Evolutionary conservation across 2,888 invertebrate genomes (phyloP).

Genomic region (Mechanitis messenoides): DNA sequence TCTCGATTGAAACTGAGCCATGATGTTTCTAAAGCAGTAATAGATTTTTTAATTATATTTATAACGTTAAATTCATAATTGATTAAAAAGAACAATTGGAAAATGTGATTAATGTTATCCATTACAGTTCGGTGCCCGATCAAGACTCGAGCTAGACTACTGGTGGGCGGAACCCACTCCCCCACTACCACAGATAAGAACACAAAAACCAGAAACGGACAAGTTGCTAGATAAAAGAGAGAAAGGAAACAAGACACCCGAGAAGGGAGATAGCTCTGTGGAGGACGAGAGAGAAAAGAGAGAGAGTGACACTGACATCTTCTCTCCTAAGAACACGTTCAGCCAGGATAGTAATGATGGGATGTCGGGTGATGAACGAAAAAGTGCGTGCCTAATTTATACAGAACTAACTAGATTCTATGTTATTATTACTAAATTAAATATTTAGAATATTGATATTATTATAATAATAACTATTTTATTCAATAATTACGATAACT

Average conservation of each 20-base stretch:
- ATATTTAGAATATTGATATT: too few species aligned
- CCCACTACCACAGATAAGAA: slow-evolving; percentile 46
- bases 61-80: neutral
- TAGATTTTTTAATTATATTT: too few species aligned
- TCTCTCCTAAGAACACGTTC: slow-evolving; percentile 61
- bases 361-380: slow-evolving; percentile 65
- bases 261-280: slow-evolving; percentile 47
- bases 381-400: slow-evolving; percentile 30
- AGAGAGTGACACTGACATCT: slow-evolving; percentile 56
- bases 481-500: too few species aligned
- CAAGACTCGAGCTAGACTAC: slow-evolving; percentile 85
- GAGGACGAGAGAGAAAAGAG: slow-evolving; percentile 48
- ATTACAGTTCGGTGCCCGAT: slow-evolving; percentile 82
- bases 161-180: slow-evolving; percentile 82
- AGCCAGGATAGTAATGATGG: slow-evolving; percentile 71
- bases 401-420: neutral
- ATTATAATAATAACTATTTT: too few species aligned
- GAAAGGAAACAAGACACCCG: slow-evolving; percentile 43
- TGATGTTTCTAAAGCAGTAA: too few species aligned
- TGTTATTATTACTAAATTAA: too few species aligned
- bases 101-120: slow-evolving; percentile 1
- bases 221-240: slow-evolving; percentile 35
- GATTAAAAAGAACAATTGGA: neutral
- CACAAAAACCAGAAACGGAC: slow-evolving; percentile 35
- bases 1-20: too few species aligned